Evolutionary conservation across 2,113 vertebrate genomes (phyloP), one percentile per base, ranked within the genome.

Genomic region (Sterna hirundo): DNA sequence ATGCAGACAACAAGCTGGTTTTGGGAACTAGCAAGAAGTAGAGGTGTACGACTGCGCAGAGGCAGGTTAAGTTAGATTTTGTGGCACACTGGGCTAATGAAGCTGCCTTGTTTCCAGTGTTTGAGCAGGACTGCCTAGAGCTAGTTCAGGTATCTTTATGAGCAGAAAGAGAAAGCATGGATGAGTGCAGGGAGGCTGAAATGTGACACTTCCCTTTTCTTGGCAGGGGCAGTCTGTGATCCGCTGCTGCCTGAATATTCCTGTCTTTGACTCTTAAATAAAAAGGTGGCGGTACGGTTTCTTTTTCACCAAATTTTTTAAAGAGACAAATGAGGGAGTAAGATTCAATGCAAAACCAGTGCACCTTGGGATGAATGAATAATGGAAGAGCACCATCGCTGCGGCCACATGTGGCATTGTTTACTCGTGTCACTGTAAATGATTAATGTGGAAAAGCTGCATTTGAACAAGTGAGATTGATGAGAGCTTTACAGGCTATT

Each of bases 391-490:
- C 54, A 96, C 52, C 95, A 94, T 68, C 16, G 6, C 26, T 68
- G 78, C 2, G 0, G 17, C 94, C 94, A 97, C 95, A 96, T 96
- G 96, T 96, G 98, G 93, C 95, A 94, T 95, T 98, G 95, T 97
- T 98, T 98, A 92, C 90, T 93, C 12, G 30, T n/a, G 88, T 96
- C 96, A 95, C 88, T 94, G 84, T 86, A 91, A 96, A 95, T 96
- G 90, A 96, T 98, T 95, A 97, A 96, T 96, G 84, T 96, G 91
- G 91, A 97, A 97, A 97, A 96, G 85, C 71, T 97, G 93, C 84
- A 75, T 79, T 80, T 92, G 85, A 96, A 88, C 94, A 94, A 95
- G 83, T 91, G 91, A 94, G 94, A 97, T 55, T 64, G 95, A 96
- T 76, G 97, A 95, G 89, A 86, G 60, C 88, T 92, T 77, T 95